Base-by-base conservation (phyloP, 2,888 invertebrate species). In the Aspidiotus rigidus region DNA sequence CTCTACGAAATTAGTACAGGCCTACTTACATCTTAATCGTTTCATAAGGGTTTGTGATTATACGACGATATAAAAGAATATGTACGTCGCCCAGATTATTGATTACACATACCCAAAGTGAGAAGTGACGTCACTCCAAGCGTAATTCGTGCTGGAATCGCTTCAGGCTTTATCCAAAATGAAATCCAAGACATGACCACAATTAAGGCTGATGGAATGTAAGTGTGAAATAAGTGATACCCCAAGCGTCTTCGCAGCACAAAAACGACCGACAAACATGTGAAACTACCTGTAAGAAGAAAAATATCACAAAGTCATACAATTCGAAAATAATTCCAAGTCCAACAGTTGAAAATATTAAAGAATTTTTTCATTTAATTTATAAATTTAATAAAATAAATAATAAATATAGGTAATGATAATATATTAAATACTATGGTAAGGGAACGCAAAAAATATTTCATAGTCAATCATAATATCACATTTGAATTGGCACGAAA, bases 121-220 rank as follows among this genome's bases (percentile, higher is more conserved):
- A 93, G 82, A 66, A 93, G 79, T 0, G 92, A 92, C 0, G 91
- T 92, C 39, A 92, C 91, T 62, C 93, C 93, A 16, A 93, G 80
- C 0, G 93, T 93, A 70, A 93, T 91, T 71, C 93, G 83, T 0
- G 93, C 93, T 0, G 93, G 93, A 74, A 91, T 91, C 7, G 93
- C 93, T 78, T 93, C 93, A 0, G 92, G 92, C 75, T 92, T 93
- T 75, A 93, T 93, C 94, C 93, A 94, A 80, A 94, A 94, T 0
- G 93, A 93, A 74, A 94, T 93, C 93, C 93, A 94, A 71, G 92
- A 93, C 90, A 94, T 92, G 70, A 93, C 92, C 60, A 93, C 93
- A 77, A 93, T 93, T 73, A 93, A 82, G 0, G 91, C 91, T 1
- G 93, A 92, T 0, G 93, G 93, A 74, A 93, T 92, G 78, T 93